Evolutionary conservation across 2,888 invertebrate species (phyloP).

Genomic region (Criorhina ranunculi): DNA sequence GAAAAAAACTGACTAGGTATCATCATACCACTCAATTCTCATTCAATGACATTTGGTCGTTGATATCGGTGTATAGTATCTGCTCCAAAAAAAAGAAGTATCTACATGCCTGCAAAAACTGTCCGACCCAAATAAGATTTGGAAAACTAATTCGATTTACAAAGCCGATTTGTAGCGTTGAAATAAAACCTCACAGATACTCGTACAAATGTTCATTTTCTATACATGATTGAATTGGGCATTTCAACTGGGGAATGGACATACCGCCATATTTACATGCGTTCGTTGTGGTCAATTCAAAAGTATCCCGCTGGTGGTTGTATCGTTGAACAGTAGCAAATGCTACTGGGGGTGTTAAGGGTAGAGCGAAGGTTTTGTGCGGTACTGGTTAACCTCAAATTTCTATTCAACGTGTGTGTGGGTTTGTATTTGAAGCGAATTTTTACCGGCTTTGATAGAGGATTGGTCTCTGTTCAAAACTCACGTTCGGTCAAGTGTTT

Average conservation of each 20-base stretch:
- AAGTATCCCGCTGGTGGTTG: slow-evolving; percentile 2
- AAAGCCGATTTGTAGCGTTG: slow-evolving; percentile 49
- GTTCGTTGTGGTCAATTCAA: slow-evolving; percentile 61
- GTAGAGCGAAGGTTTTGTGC: slow-evolving; percentile 15
- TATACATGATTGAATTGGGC: slow-evolving; percentile 42
- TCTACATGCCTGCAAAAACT: slow-evolving; percentile 12
- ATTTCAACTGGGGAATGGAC: slow-evolving; percentile 4
- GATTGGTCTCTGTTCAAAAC: slow-evolving; percentile 27
- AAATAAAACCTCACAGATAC: slow-evolving; percentile 35
- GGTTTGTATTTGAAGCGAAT: too few relatives aligned
- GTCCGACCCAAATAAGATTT: slow-evolving; percentile 50
- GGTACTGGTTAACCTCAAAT: slow-evolving; percentile 58
- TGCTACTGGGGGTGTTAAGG: slow-evolving; percentile 11
- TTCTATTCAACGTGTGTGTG: slow-evolving; percentile 33
- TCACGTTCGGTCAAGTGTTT: slow-evolving; percentile 4
- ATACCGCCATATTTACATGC: slow-evolving; percentile 51
- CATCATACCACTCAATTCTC: slow-evolving; percentile 11
- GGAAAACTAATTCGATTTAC: slow-evolving; percentile 62
- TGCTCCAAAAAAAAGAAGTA: slow-evolving; percentile 6
- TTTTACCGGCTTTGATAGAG: slow-evolving; percentile 2
- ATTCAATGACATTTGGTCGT: slow-evolving; percentile 49
- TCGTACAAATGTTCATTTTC: slow-evolving; percentile 46
- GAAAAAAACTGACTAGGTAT: slow-evolving; percentile 9
- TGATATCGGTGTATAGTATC: slow-evolving; percentile 37
- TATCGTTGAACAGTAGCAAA: slow-evolving; percentile 24